Base-by-base conservation (phyloP, 2,113 vertebrate species). In the Toxostoma redivivum region DNA sequence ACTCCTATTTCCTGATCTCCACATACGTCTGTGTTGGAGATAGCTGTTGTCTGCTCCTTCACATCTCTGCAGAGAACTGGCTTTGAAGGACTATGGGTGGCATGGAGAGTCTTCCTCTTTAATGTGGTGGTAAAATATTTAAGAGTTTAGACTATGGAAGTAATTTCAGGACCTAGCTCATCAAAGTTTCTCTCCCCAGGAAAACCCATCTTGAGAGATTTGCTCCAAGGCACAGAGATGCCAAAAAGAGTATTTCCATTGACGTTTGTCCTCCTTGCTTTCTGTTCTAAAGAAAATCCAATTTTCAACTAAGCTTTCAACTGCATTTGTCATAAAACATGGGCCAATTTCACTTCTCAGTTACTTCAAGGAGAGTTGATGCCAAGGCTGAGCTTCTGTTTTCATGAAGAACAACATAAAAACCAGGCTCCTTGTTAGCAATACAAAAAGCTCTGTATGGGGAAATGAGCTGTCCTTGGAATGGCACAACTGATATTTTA, bases 401-500 rank as follows among this genome's bases (percentile, higher is more conserved):
- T 91, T 65, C 4, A 5, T 42, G 60, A 76, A 87, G 89, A 93
- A 54, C 48, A 65, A 37, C 61, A 69, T 35, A 89, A 94, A 95
- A 95, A 8, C 15, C 81, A 95, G 65, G 22, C 64, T 92, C 37
- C 92, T 93, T 94, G 80, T 94, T 84, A 96, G 69, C 56, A 73
- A 78, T 69, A 91, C 71, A 88, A 84, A 88, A 80, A 94, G 53
- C 67, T 94, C 53, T 67, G 57, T 47, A 40, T 60, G 56, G 80
- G 83, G 72, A 96, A 88, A 91, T 86, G 83, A 94, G 83, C 83
- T 89, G 83, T 93, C 72, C 79, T 90, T 92, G 76, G 58, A 92
- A 90, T 4, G 12, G 82, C 76, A 86, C 83, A 83, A 86, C 88
- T 60, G 38, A 78, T 91, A 64, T 89, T 96, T 81, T 91, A 94